phyloP scores from a whole-genome alignment of 2,797 vertebrate genomes.

The Gymnothorax reevesii region DNA sequence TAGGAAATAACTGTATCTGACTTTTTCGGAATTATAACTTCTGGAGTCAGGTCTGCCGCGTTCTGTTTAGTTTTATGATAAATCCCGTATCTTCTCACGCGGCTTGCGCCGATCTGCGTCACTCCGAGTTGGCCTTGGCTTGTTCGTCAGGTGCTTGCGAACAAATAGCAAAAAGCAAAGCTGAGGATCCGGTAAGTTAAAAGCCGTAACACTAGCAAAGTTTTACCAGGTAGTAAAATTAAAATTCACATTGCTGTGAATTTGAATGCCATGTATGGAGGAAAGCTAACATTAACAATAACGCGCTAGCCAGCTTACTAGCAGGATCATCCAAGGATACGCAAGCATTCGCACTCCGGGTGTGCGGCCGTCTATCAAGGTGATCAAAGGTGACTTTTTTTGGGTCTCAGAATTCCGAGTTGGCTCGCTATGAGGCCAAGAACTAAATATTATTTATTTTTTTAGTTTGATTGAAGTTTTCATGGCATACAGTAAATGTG shows the following conservation, averaged over 20 bases:
- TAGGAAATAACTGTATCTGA: too few species aligned
- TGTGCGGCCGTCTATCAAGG: background rate
- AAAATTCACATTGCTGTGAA: background rate
- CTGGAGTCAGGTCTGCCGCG: background rate
- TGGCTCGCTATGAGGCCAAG: background rate
- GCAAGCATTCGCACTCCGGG: background rate
- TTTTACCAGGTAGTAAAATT: too few species aligned
- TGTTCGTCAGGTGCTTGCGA: background rate
- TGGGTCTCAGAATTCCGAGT: background rate
- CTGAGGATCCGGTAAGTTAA: background rate
- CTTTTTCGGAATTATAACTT: background rate
- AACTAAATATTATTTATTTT: background rate
- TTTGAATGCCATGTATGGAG: background rate
- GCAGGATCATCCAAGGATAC: background rate
- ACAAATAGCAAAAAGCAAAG: background rate
- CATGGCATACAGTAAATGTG: too few species aligned
- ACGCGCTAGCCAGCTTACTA: background rate
- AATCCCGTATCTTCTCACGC: background rate
- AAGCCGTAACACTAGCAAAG: background rate
- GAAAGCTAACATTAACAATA: background rate
- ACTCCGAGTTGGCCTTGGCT: background rate
- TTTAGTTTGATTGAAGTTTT: too few species aligned
- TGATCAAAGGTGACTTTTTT: background rate
- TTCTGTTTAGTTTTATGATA: background rate
- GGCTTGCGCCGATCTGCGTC: background rate